These are phyloP conservation scores for Malthinus flaveolus DNA, from an alignment of 2,888 invertebrate species.

Conservation along the genomic window DNA sequence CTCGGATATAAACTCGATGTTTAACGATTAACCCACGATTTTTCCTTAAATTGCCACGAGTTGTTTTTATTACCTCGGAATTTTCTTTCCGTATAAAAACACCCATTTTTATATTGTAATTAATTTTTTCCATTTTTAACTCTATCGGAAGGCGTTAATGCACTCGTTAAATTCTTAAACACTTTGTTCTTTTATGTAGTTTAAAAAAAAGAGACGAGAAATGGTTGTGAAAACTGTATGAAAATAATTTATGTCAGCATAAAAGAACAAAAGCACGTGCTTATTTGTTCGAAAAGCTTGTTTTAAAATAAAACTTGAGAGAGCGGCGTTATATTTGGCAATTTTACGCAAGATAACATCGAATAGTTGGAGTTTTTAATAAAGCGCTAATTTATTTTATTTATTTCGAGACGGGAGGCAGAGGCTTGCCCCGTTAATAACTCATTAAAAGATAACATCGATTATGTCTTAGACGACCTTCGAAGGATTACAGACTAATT, in stretches of 20 bases:
- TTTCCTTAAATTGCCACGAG: no score
- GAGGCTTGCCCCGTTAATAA: not conserved
- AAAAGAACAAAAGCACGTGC: constrained; percentile 2
- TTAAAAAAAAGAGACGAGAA: constrained; percentile 2
- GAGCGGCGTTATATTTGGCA: constrained; percentile 2
- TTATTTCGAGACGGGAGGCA: not conserved
- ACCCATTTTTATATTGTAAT: no score
- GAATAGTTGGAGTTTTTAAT: constrained; percentile 3
- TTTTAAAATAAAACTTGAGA: constrained; percentile 7
- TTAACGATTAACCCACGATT: no score
- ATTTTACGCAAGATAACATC: constrained; percentile 6
- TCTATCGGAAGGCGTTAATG: no score
- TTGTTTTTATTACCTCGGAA: constrained; percentile 1
- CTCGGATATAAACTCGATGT: no score
- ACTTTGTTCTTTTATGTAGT: constrained; percentile 3
- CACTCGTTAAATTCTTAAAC: constrained; percentile 1
- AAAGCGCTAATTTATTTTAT: constrained; percentile 4
- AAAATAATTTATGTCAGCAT: constrained; percentile 6
- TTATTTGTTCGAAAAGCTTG: constrained; percentile 6
- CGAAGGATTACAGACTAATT: no score
- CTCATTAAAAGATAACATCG: not conserved
- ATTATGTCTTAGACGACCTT: not conserved
- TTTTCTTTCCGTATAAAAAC: not conserved
- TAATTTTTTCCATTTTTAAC: no score
- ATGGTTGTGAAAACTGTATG: constrained; percentile 2